Evolutionary conservation across 92 coral and sea anemone species (phyloP), one percentile per base, ranked within the genome.

Genomic region (Porites lobata): DNA sequence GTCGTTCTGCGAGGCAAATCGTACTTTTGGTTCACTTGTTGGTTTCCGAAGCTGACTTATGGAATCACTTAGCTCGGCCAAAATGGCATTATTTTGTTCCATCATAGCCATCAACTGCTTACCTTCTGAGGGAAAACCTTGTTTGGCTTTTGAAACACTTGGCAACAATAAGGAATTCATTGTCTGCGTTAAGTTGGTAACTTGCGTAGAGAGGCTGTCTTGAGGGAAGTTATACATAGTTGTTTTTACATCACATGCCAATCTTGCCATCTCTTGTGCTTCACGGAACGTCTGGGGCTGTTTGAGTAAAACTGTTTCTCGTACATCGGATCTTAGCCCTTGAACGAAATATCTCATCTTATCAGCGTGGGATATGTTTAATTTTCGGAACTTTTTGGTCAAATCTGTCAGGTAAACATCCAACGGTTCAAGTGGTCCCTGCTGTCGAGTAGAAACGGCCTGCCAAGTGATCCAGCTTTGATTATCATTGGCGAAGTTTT

Each of bases 341-440:
- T 85, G 84, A 1, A 85, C 75, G 53, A 85, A 85, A 19, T 79
- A 63, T 50, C 77, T 69, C 84, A 85, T 76, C 19, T 78, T 77
- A 9, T 85, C 77, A 1, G 50, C 12, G 32, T 86, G 85, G 12
- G 84, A 73, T 19, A 87, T 58, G 66, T 79, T 75, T 19, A 87
- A 26, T 22, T 65, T 26, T 19, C 73, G 32, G 26, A 75, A 81
- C 20, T 75, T 69, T 13, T 56, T 64, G 19, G 77, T 66, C 7
- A 87, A 18, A 38, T 80, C 80, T 50, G 58, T 67, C 7, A 87
- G 50, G 67, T 81, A 87, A 8, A 66, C 74, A 69, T 87, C 91
- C 4, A 87, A 68, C 29, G 81, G 26, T 61, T 86, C 86, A 9
- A 69, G 19, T 7, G 69, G 71, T 9, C 86, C 79, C 29, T 86